Conservation (phyloP, 2,113 vertebrate genomes). For the Limanda limanda region DNA sequence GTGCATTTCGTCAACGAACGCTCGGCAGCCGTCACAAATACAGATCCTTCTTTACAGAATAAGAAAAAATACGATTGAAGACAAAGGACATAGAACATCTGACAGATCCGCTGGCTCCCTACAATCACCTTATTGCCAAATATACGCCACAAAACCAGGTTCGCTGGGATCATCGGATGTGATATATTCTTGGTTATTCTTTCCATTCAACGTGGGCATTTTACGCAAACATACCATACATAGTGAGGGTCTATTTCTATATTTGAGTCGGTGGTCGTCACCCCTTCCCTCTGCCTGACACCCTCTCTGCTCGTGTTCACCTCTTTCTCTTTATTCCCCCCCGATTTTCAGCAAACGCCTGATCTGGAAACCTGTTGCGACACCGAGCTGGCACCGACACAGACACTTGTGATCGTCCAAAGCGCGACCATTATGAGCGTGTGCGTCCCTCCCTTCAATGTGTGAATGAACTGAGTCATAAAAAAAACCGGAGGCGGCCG, state of each 20-base stretch:
- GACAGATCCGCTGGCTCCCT: neutral
- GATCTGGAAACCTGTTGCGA: conserved; percentile 80
- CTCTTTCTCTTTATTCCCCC: neutral
- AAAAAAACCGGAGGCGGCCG: conserved; percentile 70
- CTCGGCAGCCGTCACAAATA: conserved; percentile 3
- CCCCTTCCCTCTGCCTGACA: no score
- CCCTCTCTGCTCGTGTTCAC: neutral
- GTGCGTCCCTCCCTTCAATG: conserved; percentile 67
- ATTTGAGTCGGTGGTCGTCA: no score
- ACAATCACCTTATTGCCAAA: neutral
- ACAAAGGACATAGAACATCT: neutral
- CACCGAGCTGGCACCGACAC: conserved; percentile 58
- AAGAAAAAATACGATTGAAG: neutral
- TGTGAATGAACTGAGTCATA: conserved; percentile 81
- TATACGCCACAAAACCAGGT: neutral
- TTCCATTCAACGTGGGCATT: no score
- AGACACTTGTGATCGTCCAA: conserved; percentile 65
- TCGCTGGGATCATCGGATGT: neutral
- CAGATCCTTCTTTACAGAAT: conserved; percentile 29
- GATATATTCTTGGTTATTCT: no score
- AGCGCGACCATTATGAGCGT: conserved; percentile 59
- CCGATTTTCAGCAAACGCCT: conserved; percentile 19
- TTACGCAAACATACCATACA: no score
- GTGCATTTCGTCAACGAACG: conserved; percentile 36
- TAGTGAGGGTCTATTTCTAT: no score